These are phyloP conservation scores for Thamnophis elegans DNA, from an alignment of 2,797 vertebrate genomes.

Conservation along the genomic window DNA sequence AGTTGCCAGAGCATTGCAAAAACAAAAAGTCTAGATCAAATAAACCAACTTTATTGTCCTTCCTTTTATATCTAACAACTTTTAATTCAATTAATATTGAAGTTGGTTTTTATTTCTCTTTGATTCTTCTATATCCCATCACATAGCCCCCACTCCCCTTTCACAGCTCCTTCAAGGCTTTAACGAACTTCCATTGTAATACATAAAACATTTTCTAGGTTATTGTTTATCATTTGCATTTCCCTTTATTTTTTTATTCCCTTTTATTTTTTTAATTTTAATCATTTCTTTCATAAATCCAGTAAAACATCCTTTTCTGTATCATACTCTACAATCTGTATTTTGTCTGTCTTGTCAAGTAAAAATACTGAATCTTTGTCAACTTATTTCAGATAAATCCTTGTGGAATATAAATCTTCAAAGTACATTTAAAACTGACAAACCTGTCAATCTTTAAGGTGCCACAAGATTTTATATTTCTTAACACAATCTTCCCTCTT, in stretches of 20 bases:
- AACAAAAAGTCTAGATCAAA: neutral
- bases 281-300: neutral
- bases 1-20: neutral
- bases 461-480: neutral
- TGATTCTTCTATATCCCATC: neutral
- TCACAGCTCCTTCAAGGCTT: neutral
- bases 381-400: neutral
- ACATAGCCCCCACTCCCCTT: neutral
- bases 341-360: neutral
- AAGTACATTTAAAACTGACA: neutral
- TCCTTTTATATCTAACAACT: neutral
- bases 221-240: neutral
- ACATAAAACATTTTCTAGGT: neutral
- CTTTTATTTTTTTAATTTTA: neutral
- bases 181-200: neutral
- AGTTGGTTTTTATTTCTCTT: neutral
- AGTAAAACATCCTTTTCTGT: neutral
- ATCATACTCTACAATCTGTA: neutral
- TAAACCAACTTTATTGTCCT: neutral
- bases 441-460: neutral
- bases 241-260: neutral
- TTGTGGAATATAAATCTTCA: neutral
- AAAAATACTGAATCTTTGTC: neutral
- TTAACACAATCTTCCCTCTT: neutral
- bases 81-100: neutral